Evolutionary conservation across 2,888 invertebrate species (phyloP).

Genomic region (Spatulosminthurus flaviceps): DNA sequence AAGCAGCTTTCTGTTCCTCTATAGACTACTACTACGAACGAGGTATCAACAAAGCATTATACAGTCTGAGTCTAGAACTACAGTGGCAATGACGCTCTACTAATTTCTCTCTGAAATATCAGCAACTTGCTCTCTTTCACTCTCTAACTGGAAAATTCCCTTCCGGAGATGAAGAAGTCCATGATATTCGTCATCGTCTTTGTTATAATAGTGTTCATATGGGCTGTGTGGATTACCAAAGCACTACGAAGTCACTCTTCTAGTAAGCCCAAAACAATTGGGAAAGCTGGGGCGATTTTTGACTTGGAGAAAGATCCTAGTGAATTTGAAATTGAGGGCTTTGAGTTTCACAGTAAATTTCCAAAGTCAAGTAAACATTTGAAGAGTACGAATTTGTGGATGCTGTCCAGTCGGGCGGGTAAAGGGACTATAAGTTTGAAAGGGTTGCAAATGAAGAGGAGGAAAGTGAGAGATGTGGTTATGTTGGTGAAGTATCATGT

Average conservation of each 20-base stretch:
- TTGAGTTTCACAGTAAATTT: background rate
- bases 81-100: no score
- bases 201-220: slow-evolving; percentile 11
- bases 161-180: slow-evolving; percentile 18
- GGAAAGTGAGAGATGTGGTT: slow-evolving; percentile 49
- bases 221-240: slow-evolving; percentile 23
- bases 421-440: background rate
- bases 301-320: slow-evolving; percentile 13
- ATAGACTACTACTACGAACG: no score
- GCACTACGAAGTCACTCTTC: background rate
- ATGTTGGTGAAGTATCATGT: slow-evolving; percentile 59
- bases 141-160: background rate
- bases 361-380: background rate
- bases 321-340: slow-evolving; percentile 25
- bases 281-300: background rate
- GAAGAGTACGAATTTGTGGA: background rate
- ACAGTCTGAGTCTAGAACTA: background rate
- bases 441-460: background rate
- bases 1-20: no score
- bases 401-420: background rate
- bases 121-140: no score
- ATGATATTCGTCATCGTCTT: background rate
- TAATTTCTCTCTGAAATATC: no score
- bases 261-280: background rate
- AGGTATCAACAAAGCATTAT: background rate